These are phyloP conservation scores for Dolichopus griseipennis DNA, from an alignment of 2,888 invertebrate species.

Conservation along the genomic window DNA sequence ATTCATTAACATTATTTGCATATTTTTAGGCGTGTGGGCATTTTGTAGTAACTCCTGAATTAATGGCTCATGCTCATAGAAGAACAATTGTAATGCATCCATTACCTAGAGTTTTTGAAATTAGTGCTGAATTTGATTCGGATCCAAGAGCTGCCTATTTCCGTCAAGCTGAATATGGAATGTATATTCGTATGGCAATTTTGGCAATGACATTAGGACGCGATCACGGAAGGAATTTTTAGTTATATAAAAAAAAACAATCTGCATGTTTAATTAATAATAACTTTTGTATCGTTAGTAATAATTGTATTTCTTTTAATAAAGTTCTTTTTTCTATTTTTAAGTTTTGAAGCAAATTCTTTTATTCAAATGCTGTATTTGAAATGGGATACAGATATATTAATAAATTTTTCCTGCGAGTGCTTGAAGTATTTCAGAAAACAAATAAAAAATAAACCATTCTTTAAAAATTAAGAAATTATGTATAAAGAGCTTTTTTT, in stretches of 20 bases:
- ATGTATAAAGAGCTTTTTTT: no score
- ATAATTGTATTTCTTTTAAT: no score
- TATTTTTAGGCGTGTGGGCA: conserved; percentile 67
- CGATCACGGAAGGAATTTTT: conserved; percentile 15
- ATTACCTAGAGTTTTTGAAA: conserved; percentile 87
- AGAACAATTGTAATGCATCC: conserved; percentile 98
- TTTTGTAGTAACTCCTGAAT: conserved; percentile 83
- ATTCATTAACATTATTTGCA: neutral
- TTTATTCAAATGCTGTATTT: no score
- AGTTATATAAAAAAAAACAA: neutral
- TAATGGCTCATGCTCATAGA: conserved; percentile 89
- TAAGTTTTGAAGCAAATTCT: no score
- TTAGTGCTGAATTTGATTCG: conserved; percentile 87
- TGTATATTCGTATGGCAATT: conserved; percentile 97
- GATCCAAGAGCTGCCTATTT: conserved; percentile 98
- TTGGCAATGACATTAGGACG: conserved; percentile 78
- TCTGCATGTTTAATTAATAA: no score
- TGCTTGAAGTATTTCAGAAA: no score
- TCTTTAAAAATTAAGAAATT: no score
- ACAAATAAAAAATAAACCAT: no score
- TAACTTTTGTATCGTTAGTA: no score
- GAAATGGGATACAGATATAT: no score
- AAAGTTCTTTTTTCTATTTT: no score
- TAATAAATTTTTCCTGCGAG: no score
- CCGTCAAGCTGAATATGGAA: conserved; percentile 94